Base-by-base conservation (phyloP, 2,888 invertebrate species). In the Sturmia bella region DNA sequence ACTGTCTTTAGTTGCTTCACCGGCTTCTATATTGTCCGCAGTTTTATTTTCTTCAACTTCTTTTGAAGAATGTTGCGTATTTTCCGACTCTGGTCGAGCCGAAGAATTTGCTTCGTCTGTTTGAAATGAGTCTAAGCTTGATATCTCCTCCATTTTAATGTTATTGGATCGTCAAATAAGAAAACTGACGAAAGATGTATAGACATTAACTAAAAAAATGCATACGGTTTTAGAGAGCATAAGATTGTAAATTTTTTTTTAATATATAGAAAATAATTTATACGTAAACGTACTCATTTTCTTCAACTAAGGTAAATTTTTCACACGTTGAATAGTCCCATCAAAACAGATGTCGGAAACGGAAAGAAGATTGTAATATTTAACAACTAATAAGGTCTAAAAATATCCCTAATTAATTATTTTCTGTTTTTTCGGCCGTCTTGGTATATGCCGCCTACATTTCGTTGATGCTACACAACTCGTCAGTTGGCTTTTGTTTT, bases 111-210 rank as follows among this genome's bases (percentile, higher is more conserved):
- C 87, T 45, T 87, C 87, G 76, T 86, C 86, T 11, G 85, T 85
- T 64, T 83, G 85, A 84, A 88, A 88, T 15, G 89, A 89, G 84
- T 89, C 89, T 83, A 89, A 85, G 72, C 89, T 89, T 84, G 90
- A 88, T 85, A 89, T 87, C 86, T 90, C 90, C 80, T 90, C 90
- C 90, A 90, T 90, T 80, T 64, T 77, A 64, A 11, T 48, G 21
- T 61, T 52, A 70, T 56, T 50, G 45, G 80, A 73, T 75, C 61
- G 64, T 13, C 69, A 41, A 70, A 41, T 43, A 75, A 9, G 45
- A 59, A 43, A 63, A 57, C 59, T 15, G 56, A 39, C 21, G 66
- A 59, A 37, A 63, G 68, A 66, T 81, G 64, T 63, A 66, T 85
- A 85, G 78, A 84, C 88, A 89, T 88, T 84, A 88, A 89, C 88